A percentile compares a stretch with the other conserved stretches of the same genome.
Evolutionary conservation across 64 coral and sea anemone species (phyloP).

Genomic region (Trachythela sp.): DNA sequence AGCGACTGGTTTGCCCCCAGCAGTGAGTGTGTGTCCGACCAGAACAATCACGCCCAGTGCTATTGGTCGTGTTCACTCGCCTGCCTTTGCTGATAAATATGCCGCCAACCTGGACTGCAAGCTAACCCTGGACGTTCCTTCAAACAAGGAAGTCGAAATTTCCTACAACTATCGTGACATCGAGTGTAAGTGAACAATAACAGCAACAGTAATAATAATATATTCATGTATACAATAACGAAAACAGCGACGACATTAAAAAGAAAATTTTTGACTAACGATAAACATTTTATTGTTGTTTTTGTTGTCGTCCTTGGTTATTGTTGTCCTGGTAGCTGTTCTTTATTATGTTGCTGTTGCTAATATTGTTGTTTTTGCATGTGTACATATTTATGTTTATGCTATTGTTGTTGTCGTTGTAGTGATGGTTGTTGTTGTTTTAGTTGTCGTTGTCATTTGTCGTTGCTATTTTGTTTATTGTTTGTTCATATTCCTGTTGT

Average conservation of each 20-base stretch:
- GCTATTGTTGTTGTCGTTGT: too few relatives aligned
- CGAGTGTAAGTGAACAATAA: conserved; percentile 44
- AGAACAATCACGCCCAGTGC: conserved; percentile 18
- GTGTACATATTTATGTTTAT: too few relatives aligned
- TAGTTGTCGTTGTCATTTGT: too few relatives aligned
- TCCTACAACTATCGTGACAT: conserved; percentile 42
- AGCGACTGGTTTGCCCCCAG: neutral
- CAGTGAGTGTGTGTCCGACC: conserved; percentile 43
- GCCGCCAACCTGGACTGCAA: conserved; percentile 34
- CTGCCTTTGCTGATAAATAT: conserved; percentile 49
- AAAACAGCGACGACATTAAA: too few relatives aligned
- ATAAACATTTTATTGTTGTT: too few relatives aligned
- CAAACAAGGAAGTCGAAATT: conserved; percentile 54
- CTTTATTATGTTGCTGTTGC: neutral
- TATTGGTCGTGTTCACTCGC: conserved; percentile 48
- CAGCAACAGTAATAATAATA: neutral
- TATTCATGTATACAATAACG: neutral
- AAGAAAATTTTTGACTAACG: too few relatives aligned
- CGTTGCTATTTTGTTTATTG: too few relatives aligned
- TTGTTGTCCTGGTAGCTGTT: neutral
- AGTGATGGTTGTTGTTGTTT: too few relatives aligned
- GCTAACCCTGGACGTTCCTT: conserved; percentile 46
- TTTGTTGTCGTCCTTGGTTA: too few relatives aligned
- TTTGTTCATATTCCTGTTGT: too few relatives aligned
- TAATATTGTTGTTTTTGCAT: too few relatives aligned